Evolutionary conservation across 2,888 invertebrate species (phyloP).

Genomic region (Hypercompe scribonia): DNA sequence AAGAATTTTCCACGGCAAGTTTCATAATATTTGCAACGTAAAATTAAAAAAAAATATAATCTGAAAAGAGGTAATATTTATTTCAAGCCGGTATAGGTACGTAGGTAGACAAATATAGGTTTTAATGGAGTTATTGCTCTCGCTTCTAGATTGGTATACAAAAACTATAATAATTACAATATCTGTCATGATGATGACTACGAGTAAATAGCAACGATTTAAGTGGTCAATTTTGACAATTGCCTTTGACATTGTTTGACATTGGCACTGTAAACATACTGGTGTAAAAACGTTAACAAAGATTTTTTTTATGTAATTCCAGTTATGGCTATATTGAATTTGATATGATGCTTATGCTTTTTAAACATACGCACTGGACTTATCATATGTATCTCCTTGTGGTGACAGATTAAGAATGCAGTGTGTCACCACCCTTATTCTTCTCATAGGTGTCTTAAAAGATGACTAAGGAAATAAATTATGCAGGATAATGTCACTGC

Average conservation of each 20-base stretch:
- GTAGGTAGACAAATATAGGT: background rate
- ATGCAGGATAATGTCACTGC: no score
- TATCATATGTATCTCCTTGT: no score
- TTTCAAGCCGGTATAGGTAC: background rate
- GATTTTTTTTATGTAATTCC: background rate
- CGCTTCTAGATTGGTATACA: background rate
- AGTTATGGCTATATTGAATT: no score
- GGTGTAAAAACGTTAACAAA: background rate
- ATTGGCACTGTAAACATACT: background rate
- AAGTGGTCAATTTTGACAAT: background rate
- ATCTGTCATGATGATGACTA: background rate
- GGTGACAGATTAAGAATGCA: no score
- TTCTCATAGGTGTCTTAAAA: no score
- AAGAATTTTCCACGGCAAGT: no score
- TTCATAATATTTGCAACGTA: no score
- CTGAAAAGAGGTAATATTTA: background rate
- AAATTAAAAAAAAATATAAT: no score
- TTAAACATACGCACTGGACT: no score
- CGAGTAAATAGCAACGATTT: background rate
- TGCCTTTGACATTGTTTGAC: background rate
- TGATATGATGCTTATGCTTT: no score
- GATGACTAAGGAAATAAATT: no score
- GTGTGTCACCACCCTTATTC: no score
- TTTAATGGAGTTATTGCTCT: background rate
- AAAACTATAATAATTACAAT: background rate